Conservation (phyloP, 2,888 invertebrate genomes). For the Callimorpha dominula region DNA sequence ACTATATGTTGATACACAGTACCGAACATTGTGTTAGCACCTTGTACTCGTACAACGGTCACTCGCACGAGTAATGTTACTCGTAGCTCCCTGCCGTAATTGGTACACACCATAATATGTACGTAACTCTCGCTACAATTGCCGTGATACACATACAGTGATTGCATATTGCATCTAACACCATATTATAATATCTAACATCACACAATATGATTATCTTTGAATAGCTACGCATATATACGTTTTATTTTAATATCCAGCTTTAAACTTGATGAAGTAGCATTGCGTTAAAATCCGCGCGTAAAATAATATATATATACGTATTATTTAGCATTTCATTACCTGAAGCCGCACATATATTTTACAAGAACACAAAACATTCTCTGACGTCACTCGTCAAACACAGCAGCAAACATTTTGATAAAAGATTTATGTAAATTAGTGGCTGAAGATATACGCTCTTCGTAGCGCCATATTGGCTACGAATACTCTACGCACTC, state of each 20-base stretch:
- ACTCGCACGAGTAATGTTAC: background rate
- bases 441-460: background rate
- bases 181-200: too few relatives aligned
- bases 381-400: background rate
- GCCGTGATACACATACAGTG: background rate
- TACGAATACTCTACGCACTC: constrained; percentile 7
- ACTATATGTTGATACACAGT: too few relatives aligned
- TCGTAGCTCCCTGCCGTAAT: background rate
- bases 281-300: background rate
- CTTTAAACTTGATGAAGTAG: background rate
- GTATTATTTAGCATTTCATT: background rate
- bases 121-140: background rate
- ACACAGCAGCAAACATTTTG: constrained; percentile 7
- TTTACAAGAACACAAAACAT: constrained; percentile 1
- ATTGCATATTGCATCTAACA: too few relatives aligned
- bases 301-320: background rate
- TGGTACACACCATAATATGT: background rate
- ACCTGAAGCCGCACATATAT: background rate
- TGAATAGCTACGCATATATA: background rate
- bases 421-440: constrained; percentile 16
- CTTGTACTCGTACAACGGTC: background rate
- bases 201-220: too few relatives aligned
- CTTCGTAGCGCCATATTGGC: constrained; percentile 1
- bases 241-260: background rate
- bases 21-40: background rate